phyloP scores from a whole-genome alignment of 2,797 vertebrate species.

The Macrochelys suwanniensis region DNA sequence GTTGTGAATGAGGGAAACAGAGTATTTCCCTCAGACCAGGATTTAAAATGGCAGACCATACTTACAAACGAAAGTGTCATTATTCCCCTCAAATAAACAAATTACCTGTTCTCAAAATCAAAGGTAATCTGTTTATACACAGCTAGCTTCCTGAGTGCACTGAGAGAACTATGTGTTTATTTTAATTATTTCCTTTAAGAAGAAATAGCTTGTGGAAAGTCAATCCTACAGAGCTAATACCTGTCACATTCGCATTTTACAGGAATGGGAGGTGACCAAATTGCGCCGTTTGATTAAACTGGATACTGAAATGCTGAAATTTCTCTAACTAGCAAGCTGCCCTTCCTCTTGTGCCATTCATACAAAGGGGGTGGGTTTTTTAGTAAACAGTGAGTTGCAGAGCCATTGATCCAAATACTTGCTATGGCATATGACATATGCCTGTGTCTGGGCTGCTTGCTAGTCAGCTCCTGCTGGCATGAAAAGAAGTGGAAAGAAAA shows the following conservation, averaged over 20 bases:
- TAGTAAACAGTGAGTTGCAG: background rate
- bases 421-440: background rate
- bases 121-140: background rate
- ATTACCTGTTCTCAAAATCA: background rate
- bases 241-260: background rate
- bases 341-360: background rate
- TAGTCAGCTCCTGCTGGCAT: background rate
- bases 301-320: accelerated
- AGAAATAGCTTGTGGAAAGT: background rate
- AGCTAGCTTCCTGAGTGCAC: background rate
- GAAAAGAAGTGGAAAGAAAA: background rate
- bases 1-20: background rate
- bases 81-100: background rate
- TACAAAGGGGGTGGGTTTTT: background rate
- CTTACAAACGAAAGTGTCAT: accelerated
- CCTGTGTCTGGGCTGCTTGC: background rate
- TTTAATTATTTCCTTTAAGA: background rate
- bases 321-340: background rate
- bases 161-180: background rate
- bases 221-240: background rate
- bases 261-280: background rate
- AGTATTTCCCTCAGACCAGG: accelerated
- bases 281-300: background rate
- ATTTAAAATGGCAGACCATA: background rate
- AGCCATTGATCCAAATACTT: background rate